Percentiles rank a stretch among this genome's conserved stretches.
Evolutionary conservation across 2,113 vertebrate species (phyloP).

Genomic region (Pseudorasbora parva): DNA sequence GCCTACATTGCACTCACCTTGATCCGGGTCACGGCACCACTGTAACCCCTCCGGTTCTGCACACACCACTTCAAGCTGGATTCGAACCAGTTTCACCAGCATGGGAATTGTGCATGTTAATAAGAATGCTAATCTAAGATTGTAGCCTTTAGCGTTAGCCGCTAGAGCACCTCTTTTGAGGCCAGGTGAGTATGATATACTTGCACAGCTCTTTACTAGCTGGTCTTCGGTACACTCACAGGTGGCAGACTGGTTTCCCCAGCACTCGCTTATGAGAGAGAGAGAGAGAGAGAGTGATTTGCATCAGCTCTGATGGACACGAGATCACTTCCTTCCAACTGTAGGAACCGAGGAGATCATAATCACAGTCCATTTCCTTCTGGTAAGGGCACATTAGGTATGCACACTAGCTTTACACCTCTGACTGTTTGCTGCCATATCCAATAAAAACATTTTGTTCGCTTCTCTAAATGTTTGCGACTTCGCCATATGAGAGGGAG

Average conservation of each 20-base stretch:
- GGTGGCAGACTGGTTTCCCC: background rate
- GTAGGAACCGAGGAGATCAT: conserved; percentile 25
- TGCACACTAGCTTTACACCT: background rate
- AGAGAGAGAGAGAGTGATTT: conserved; percentile 19
- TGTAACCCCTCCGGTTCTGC: too few relatives aligned
- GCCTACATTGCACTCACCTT: too few relatives aligned
- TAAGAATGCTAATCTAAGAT: too few relatives aligned
- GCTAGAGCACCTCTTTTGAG: too few relatives aligned
- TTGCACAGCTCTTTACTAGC: too few relatives aligned
- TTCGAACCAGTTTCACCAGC: too few relatives aligned
- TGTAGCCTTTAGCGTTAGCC: too few relatives aligned
- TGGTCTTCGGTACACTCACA: background rate
- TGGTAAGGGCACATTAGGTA: background rate
- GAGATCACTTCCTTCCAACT: conserved; percentile 4
- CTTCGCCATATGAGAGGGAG: background rate
- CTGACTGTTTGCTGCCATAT: conserved; percentile 37
- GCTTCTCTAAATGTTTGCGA: conserved; percentile 24
- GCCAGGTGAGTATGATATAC: too few relatives aligned
- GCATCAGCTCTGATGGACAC: conserved; percentile 3
- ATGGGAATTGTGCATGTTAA: too few relatives aligned
- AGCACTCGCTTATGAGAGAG: background rate
- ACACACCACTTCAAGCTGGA: too few relatives aligned
- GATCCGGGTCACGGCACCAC: too few relatives aligned
- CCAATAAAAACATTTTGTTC: conserved; percentile 26
- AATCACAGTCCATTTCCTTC: conserved; percentile 1